These are phyloP conservation scores for Platysteira castanea DNA, from an alignment of 2,113 vertebrate genomes.

Conservation along the genomic window DNA sequence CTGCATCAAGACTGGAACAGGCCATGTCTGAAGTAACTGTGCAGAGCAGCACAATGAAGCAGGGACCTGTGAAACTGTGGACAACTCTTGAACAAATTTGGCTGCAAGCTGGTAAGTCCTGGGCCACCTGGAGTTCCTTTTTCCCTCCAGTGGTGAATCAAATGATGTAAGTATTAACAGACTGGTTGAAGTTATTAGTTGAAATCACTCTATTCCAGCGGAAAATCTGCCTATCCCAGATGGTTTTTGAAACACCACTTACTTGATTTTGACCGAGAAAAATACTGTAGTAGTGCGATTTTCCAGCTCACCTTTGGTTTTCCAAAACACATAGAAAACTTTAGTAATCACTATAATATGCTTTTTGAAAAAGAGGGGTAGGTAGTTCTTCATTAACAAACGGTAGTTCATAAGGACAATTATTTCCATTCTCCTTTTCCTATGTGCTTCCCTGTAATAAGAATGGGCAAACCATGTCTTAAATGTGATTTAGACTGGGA, in stretches of 20 bases:
- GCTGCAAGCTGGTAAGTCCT: slow-evolving; percentile 90
- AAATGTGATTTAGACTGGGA: neutral
- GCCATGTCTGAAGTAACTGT: slow-evolving; percentile 91
- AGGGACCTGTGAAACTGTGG: slow-evolving; percentile 91
- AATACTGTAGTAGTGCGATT: neutral
- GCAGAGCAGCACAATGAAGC: slow-evolving; percentile 81
- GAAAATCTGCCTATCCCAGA: neutral
- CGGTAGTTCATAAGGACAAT: neutral
- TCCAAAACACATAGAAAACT: neutral
- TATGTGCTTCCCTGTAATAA: neutral
- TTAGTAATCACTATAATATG: neutral
- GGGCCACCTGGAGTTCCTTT: neutral
- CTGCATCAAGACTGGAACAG: slow-evolving; percentile 89
- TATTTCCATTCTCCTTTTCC: neutral
- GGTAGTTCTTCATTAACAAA: neutral
- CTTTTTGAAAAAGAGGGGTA: neutral
- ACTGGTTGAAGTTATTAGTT: neutral
- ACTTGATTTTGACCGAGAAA: neutral
- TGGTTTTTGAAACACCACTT: neutral
- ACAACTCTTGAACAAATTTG: slow-evolving; percentile 91
- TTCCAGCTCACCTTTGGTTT: neutral
- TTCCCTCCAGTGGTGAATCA: neutral
- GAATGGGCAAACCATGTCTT: neutral
- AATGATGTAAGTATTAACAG: neutral
- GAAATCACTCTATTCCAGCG: neutral